phyloP scores from a whole-genome alignment of 2,113 vertebrate species.

The Urocolius indicus region DNA sequence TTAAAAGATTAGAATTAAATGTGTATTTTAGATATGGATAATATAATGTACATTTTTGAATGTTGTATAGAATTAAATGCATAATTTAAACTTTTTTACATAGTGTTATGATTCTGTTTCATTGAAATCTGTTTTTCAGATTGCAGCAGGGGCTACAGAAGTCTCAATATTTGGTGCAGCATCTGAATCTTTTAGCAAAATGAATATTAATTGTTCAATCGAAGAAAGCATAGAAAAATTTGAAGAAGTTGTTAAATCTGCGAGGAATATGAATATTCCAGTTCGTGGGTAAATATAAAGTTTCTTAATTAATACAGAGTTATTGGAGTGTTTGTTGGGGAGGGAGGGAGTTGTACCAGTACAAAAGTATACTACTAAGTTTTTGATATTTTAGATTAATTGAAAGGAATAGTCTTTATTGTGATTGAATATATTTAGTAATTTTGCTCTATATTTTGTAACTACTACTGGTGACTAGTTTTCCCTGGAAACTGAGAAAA shows the following conservation, averaged over 20 bases:
- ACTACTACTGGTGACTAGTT: background rate
- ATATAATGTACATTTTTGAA: background rate
- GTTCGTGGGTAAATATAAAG: slow-evolving; percentile 86
- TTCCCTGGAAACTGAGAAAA: background rate
- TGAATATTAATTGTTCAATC: slow-evolving; percentile 94
- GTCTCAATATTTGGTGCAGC: slow-evolving; percentile 94
- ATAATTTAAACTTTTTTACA: background rate
- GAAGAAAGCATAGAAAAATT: slow-evolving; percentile 93
- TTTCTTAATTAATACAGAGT: slow-evolving; percentile 3
- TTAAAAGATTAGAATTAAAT: background rate
- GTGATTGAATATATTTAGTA: background rate
- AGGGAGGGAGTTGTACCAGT: background rate
- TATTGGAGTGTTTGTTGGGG: background rate
- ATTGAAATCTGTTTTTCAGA: slow-evolving; percentile 78
- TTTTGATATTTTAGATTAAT: background rate
- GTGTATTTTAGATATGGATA: background rate
- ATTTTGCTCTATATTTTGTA: background rate
- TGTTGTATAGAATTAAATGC: background rate
- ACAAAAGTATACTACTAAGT: background rate
- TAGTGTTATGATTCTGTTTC: background rate
- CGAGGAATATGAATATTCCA: slow-evolving; percentile 86
- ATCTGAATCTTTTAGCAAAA: slow-evolving; percentile 91
- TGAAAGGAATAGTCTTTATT: background rate
- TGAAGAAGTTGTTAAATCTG: slow-evolving; percentile 84
- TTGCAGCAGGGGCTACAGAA: slow-evolving; percentile 91